phyloP scores from a whole-genome alignment of 2,888 invertebrate species.

The Agonopterix subpropinquella region DNA sequence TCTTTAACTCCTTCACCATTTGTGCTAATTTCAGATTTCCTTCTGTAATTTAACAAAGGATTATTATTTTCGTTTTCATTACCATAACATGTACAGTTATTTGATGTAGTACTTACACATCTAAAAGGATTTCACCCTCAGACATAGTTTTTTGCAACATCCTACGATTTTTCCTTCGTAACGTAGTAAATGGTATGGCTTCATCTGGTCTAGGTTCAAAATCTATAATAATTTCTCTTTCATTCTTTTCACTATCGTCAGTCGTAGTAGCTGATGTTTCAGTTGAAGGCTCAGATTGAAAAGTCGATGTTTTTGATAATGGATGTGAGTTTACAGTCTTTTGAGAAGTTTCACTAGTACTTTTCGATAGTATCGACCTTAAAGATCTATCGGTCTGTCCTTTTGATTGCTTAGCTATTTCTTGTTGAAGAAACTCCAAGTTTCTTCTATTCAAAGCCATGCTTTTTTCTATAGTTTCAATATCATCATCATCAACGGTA shows the following conservation, averaged over 20 bases:
- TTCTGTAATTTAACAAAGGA: constrained; percentile 27
- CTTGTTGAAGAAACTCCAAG: constrained; percentile 69
- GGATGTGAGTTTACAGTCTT: constrained; percentile 58
- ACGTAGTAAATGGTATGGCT: constrained; percentile 78
- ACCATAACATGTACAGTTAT: background rate
- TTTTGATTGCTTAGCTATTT: constrained; percentile 67
- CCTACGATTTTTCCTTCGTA: constrained; percentile 66
- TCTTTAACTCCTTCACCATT: constrained; percentile 64
- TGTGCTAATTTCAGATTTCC: constrained; percentile 67
- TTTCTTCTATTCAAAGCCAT: constrained; percentile 70
- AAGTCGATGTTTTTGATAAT: constrained; percentile 66
- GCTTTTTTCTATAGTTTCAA: constrained; percentile 69
- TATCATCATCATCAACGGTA: constrained; percentile 65
- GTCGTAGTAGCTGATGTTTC: constrained; percentile 70
- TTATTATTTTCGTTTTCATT: background rate
- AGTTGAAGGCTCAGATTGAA: constrained; percentile 71
- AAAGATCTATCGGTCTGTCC: constrained; percentile 42
- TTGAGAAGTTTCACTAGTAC: constrained; percentile 63
- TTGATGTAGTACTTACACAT: constrained; percentile 54
- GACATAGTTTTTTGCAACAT: constrained; percentile 85
- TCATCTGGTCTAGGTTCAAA: constrained; percentile 86
- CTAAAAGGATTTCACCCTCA: constrained; percentile 85
- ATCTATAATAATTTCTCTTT: constrained; percentile 90
- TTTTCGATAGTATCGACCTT: constrained; percentile 61
- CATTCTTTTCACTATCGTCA: constrained; percentile 77